phyloP scores from a whole-genome alignment of 2,888 invertebrate genomes.

The Eubasilissa splendida region DNA sequence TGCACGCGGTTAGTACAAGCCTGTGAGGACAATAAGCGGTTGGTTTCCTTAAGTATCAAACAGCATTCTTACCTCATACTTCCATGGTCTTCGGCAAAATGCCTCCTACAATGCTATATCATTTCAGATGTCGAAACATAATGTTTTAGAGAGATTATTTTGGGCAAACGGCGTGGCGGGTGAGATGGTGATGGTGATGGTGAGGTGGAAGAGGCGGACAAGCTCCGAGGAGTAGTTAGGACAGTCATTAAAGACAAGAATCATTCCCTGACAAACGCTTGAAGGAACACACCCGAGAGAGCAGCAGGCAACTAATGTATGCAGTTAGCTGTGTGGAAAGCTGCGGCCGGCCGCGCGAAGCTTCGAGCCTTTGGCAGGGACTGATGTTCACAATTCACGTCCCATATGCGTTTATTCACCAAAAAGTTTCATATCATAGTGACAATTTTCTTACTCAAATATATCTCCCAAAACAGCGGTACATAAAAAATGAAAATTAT shows the following conservation, averaged over 20 bases:
- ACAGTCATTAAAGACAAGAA: slow-evolving; percentile 65
- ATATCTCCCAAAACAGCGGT: slow-evolving; percentile 53
- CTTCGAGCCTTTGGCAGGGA: slow-evolving; percentile 69
- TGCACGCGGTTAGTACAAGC: slow-evolving; percentile 54
- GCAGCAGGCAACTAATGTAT: slow-evolving; percentile 48
- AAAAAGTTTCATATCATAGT: slow-evolving; percentile 60
- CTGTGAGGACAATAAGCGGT: slow-evolving; percentile 48
- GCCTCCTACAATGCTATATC: slow-evolving; percentile 26
- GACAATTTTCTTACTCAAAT: slow-evolving; percentile 57
- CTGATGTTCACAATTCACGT: slow-evolving; percentile 57
- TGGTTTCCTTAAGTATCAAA: slow-evolving; percentile 42
- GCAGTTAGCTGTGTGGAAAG: slow-evolving; percentile 50
- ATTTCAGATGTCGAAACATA: slow-evolving; percentile 29
- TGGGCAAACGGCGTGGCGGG: slow-evolving; percentile 26
- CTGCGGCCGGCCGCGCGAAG: slow-evolving; percentile 41
- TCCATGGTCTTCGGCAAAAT: slow-evolving; percentile 32
- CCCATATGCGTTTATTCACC: slow-evolving; percentile 64
- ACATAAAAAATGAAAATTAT: slow-evolving; percentile 52
- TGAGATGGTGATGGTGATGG: slow-evolving; percentile 41
- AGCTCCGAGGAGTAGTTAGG: slow-evolving; percentile 56
- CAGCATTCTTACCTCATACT: slow-evolving; percentile 54
- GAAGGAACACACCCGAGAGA: slow-evolving; percentile 65
- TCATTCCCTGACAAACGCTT: slow-evolving; percentile 79
- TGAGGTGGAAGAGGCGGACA: slow-evolving; percentile 40
- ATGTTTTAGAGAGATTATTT: slow-evolving; percentile 37